Percentiles rank a stretch among this genome's conserved stretches.
These are phyloP conservation scores for Harpalus rubripes DNA, from an alignment of 2,888 invertebrate species.

Conservation along the genomic window DNA sequence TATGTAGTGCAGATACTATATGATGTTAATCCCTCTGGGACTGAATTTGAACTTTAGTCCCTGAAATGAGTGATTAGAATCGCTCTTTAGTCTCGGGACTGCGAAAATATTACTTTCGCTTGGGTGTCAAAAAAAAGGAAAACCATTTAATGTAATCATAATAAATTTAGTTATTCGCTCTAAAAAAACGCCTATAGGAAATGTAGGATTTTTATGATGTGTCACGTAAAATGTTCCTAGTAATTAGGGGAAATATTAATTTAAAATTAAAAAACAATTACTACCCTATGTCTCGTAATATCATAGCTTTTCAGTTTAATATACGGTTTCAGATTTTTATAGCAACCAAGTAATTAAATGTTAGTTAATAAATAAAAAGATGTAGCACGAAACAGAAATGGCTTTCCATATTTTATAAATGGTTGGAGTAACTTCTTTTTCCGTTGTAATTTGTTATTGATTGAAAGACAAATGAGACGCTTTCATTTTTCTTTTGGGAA, in stretches of 20 bases:
- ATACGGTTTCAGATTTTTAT: constrained; percentile 40
- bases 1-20: no score
- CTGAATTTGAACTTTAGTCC: no score
- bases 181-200: neutral
- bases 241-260: constrained; percentile 22
- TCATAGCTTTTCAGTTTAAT: constrained; percentile 17
- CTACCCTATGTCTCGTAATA: constrained; percentile 31
- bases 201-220: neutral
- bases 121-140: no score
- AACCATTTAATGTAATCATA: no score
- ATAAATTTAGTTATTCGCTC: no score
- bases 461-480: constrained; percentile 16
- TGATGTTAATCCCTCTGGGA: no score
- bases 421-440: constrained; percentile 14
- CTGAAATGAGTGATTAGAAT: no score
- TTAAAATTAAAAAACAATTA: constrained; percentile 49
- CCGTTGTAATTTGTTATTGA: constrained; percentile 34
- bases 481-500: constrained; percentile 13
- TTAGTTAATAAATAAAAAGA: constrained; percentile 33
- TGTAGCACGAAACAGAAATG: constrained; percentile 1
- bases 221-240: constrained; percentile 19
- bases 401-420: constrained; percentile 39
- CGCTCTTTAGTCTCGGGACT: no score
- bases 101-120: no score
- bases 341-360: constrained; percentile 33